phyloP scores from a whole-genome alignment of 2,113 vertebrate species.

The Rhabdornis inornatus region DNA sequence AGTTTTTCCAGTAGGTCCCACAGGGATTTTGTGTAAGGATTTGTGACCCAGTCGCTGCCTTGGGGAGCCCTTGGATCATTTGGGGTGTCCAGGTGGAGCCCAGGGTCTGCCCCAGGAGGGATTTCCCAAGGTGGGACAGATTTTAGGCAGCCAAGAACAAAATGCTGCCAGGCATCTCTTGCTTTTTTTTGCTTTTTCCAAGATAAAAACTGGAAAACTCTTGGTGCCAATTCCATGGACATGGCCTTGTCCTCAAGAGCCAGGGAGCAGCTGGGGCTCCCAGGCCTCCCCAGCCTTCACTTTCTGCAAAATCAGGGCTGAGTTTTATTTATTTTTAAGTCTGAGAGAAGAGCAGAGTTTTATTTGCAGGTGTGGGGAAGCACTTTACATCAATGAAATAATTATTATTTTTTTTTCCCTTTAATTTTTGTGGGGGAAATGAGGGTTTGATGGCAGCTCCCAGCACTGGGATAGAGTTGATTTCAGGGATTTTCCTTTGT shows the following conservation, averaged over 20 bases:
- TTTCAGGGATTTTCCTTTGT: not conserved
- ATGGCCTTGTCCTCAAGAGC: not conserved
- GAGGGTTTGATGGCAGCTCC: not conserved
- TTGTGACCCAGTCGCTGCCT: rapidly evolving
- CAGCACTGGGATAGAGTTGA: not conserved
- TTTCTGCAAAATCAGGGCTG: not conserved
- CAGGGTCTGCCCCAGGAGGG: not conserved
- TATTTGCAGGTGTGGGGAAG: not conserved
- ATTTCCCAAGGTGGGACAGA: not conserved
- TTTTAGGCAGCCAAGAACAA: not conserved
- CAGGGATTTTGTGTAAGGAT: not conserved
- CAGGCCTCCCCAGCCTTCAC: not conserved
- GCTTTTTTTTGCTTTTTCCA: not conserved
- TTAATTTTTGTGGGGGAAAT: not conserved
- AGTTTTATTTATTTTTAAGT: not conserved
- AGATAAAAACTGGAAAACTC: not conserved
- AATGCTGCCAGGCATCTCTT: not conserved
- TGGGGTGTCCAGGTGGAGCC: not conserved
- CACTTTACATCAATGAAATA: rapidly evolving
- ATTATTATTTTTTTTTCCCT: not conserved
- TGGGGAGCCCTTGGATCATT: rapidly evolving
- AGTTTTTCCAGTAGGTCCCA: not conserved
- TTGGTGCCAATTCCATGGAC: rapidly evolving
- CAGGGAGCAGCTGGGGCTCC: not conserved
- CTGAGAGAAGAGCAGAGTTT: not conserved